Percentiles rank a stretch among this genome's conserved stretches.
Evolutionary conservation across 2,113 vertebrate species (phyloP).

Genomic region (Syrmaticus mikado): DNA sequence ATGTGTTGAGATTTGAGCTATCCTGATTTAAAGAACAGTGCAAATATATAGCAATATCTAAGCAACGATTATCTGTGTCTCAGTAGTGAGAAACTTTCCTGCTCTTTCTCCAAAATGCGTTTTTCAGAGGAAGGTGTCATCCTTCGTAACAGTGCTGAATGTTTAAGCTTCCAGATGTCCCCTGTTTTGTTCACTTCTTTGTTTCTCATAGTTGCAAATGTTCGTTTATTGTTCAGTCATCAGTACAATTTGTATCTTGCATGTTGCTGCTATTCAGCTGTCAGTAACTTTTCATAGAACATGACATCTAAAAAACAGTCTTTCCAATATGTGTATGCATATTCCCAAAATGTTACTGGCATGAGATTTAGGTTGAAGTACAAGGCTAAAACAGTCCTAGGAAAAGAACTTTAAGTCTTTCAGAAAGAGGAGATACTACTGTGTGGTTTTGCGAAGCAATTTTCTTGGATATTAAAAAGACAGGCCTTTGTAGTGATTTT

Average conservation of each 20-base stretch:
- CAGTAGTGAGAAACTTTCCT: background rate
- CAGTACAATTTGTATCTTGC: background rate
- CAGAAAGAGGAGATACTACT: background rate
- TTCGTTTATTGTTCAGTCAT: background rate
- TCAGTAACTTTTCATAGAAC: background rate
- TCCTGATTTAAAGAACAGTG: background rate
- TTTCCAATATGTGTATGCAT: background rate
- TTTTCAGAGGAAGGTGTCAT: background rate
- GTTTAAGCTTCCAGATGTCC: background rate
- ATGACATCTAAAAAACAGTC: background rate
- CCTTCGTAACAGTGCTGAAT: background rate
- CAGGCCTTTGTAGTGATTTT: background rate
- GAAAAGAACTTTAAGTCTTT: background rate
- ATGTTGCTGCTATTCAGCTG: background rate
- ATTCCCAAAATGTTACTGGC: background rate
- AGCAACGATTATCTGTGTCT: background rate
- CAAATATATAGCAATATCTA: background rate
- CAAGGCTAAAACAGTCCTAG: background rate
- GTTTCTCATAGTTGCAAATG: background rate
- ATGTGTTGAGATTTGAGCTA: background rate
- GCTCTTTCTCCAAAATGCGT: too few species aligned
- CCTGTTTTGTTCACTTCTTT: background rate
- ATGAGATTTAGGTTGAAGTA: background rate
- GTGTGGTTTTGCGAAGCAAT: background rate
- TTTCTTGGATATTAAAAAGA: background rate